Conservation (phyloP, 2,797 vertebrate species). For the Xenentodon cancila region DNA sequence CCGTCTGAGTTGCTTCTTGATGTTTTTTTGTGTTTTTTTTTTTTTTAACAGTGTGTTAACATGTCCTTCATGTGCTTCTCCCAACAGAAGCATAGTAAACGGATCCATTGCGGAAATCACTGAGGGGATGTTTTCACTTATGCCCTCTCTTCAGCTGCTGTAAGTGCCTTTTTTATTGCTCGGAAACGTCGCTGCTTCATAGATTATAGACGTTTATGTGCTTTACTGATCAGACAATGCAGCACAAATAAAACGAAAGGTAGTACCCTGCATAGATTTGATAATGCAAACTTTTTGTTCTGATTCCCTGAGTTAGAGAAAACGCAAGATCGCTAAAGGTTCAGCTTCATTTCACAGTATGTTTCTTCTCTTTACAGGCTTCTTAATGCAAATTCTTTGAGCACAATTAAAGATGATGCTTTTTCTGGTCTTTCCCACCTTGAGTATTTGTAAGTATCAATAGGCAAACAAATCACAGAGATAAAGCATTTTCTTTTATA, state of each 20-base stretch:
- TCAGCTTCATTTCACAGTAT: background rate
- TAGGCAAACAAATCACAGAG: background rate
- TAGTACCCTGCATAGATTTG: too few species aligned
- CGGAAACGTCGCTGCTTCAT: background rate
- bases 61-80: constrained; percentile 31
- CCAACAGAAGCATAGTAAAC: constrained; percentile 93
- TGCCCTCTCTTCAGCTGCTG: constrained; percentile 96
- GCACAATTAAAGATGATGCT: constrained; percentile 92
- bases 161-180: constrained; percentile 71
- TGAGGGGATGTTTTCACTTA: constrained; percentile 94
- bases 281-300: background rate
- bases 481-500: background rate
- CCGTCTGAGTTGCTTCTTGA: background rate
- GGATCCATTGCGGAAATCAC: constrained; percentile 93
- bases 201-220: background rate
- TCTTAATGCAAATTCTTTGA: constrained; percentile 95
- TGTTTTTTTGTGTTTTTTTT: constrained; percentile 15
- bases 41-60: constrained; percentile 12
- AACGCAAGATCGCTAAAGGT: background rate
- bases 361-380: constrained; percentile 78
- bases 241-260: too few species aligned
- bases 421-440: constrained; percentile 96
- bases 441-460: constrained; percentile 94
- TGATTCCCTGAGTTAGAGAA: background rate
- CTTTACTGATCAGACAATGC: too few species aligned